A percentile compares a stretch with the other conserved stretches of the same genome.
Evolutionary conservation across 2,113 vertebrate genomes (phyloP).

Genomic region (Petromus typicus): DNA sequence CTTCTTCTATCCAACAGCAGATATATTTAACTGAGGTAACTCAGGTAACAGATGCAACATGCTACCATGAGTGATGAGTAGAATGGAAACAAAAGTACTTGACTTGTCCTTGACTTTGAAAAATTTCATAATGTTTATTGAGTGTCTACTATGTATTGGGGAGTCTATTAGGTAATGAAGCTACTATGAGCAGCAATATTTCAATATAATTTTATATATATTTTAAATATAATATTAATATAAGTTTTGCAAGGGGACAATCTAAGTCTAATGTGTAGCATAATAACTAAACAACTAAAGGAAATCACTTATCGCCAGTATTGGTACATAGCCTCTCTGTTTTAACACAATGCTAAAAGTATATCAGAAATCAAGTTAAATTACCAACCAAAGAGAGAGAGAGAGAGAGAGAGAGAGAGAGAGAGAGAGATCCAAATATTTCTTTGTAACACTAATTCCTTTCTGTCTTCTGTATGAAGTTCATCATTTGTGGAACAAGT

Average conservation of each 20-base stretch:
- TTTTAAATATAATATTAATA: not conserved
- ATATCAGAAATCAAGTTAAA: not conserved
- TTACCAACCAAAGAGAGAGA: too few species aligned
- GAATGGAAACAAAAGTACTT: not conserved
- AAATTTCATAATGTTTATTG: not conserved
- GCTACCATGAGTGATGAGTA: not conserved
- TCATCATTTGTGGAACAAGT: not conserved
- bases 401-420: too few species aligned
- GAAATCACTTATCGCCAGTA: not conserved
- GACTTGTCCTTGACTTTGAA: not conserved
- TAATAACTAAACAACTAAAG: not conserved
- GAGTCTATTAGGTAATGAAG: not conserved
- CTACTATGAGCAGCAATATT: not conserved
- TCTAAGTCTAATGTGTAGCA: not conserved
- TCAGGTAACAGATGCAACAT: not conserved
- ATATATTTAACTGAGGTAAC: not conserved
- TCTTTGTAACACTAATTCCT: not conserved
- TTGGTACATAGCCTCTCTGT: not conserved
- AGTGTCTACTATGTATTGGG: not conserved
- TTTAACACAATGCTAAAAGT: not conserved
- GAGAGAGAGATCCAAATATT: not conserved
- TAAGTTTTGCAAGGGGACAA: not conserved
- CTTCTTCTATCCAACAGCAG: not conserved
- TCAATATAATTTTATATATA: not conserved
- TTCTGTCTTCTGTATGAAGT: not conserved